These are phyloP conservation scores for Pterophyllum scalare DNA, from an alignment of 2,113 vertebrate genomes.

Conservation along the genomic window DNA sequence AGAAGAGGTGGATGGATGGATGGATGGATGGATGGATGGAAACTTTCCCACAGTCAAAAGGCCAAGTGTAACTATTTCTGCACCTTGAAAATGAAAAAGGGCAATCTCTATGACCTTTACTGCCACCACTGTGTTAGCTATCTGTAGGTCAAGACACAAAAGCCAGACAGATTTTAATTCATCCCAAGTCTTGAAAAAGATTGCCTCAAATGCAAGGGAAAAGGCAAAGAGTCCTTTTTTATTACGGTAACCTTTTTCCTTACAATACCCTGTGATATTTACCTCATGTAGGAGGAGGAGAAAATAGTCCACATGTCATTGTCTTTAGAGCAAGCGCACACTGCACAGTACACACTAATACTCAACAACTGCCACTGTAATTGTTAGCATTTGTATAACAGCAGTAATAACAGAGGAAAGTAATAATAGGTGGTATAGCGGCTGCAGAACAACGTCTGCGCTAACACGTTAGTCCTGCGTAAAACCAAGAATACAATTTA, in stretches of 20 bases:
- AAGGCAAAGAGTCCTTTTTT: conserved; percentile 2
- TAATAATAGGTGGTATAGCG: conserved; percentile 20
- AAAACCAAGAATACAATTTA: conserved; percentile 13
- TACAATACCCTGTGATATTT: conserved; percentile 53
- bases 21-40: neutral
- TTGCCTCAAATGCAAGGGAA: neutral
- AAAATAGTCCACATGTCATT: conserved; percentile 5
- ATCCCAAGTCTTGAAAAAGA: conserved; percentile 22
- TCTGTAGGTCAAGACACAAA: conserved; percentile 16
- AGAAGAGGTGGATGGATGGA: too few relatives aligned
- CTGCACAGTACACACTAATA: neutral
- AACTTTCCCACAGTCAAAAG: neutral
- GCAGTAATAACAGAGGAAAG: conserved; percentile 22
- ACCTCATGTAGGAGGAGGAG: neutral
- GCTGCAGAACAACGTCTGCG: neutral
- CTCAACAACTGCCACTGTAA: neutral
- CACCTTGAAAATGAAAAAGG: neutral
- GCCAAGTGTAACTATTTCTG: conserved; percentile 13
- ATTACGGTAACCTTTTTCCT: conserved; percentile 54
- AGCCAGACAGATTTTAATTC: conserved; percentile 9
- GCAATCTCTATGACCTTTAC: conserved; percentile 43
- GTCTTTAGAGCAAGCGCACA: conserved; percentile 10
- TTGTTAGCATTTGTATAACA: conserved; percentile 14
- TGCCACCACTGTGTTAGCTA: neutral
- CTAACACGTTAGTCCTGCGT: conserved; percentile 7